Conservation (phyloP, 2,113 vertebrate genomes). For the Donacobius atricapilla region DNA sequence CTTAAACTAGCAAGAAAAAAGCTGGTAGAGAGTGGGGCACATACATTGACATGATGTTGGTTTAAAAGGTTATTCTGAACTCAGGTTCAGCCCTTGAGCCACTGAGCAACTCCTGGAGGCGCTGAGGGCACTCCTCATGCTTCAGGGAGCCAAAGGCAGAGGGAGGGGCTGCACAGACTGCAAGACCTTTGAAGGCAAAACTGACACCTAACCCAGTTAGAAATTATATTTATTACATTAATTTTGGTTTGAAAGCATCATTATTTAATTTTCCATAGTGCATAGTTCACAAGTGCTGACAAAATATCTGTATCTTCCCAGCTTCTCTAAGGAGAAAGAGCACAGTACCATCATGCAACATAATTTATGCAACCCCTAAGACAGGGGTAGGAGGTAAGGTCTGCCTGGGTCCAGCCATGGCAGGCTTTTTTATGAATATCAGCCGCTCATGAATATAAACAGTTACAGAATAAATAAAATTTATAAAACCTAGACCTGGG, state of each 20-base stretch:
- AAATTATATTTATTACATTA: not conserved
- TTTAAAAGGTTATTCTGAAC: not conserved
- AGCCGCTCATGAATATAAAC: conserved; percentile 79
- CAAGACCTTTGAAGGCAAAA: not conserved
- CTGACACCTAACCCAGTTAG: not conserved
- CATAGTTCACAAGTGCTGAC: not conserved
- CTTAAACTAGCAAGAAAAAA: not conserved
- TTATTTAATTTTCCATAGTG: not conserved
- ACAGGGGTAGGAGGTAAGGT: conserved; percentile 17
- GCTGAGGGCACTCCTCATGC: not conserved
- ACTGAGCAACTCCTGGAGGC: not conserved
- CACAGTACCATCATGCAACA: not conserved
- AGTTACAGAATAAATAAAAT: conserved; percentile 75
- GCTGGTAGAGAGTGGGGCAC: not conserved
- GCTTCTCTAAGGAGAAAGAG: not conserved
- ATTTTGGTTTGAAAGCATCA: not conserved
- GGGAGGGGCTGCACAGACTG: not conserved
- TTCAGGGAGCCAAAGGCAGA: not conserved
- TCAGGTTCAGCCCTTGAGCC: not conserved
- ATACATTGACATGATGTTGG: not conserved
- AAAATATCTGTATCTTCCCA: not conserved
- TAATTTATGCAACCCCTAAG: conserved; percentile 43
- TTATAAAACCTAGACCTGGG: conserved; percentile 68
- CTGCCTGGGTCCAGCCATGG: conserved; percentile 49
- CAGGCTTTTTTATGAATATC: conserved; percentile 70